Conservation (phyloP, 2,797 vertebrate species). For the Peromyscus eremicus region DNA sequence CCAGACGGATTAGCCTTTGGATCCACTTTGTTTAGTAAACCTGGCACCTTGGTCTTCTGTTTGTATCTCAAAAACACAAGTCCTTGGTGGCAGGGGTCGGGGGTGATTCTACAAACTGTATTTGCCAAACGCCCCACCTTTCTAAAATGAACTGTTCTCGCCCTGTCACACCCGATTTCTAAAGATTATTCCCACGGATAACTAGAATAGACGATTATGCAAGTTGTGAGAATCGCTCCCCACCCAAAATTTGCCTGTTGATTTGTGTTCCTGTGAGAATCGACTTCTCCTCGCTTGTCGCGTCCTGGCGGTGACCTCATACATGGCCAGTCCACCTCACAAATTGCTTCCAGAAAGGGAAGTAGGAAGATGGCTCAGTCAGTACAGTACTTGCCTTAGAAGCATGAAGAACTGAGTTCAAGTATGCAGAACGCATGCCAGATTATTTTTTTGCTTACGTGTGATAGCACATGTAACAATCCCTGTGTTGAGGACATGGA, state of each 20-base stretch:
- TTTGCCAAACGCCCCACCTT: slow-evolving; percentile 68
- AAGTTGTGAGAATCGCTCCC: background rate
- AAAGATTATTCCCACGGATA: background rate
- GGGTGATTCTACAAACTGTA: slow-evolving; percentile 65
- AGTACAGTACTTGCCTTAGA: background rate
- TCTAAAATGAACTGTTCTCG: slow-evolving; percentile 38
- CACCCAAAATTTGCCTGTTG: background rate
- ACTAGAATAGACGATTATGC: background rate
- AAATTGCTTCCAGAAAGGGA: background rate
- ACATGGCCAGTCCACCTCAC: background rate
- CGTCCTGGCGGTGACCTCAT: background rate
- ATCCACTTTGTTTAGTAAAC: slow-evolving; percentile 76
- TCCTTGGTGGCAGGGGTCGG: background rate
- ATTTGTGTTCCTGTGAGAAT: slow-evolving; percentile 5
- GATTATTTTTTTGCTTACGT: background rate
- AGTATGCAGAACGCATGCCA: background rate
- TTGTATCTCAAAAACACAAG: background rate
- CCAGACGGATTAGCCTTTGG: slow-evolving; percentile 65
- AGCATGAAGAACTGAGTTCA: background rate
- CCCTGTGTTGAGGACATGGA: background rate
- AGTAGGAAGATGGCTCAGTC: background rate
- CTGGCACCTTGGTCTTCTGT: background rate
- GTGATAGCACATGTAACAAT: background rate
- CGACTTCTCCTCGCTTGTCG: background rate
- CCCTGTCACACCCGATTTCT: slow-evolving; percentile 4